Evolutionary conservation across 1,140 invertebrate species (phyloP).

Genomic region (Drosophila parvula): DNA sequence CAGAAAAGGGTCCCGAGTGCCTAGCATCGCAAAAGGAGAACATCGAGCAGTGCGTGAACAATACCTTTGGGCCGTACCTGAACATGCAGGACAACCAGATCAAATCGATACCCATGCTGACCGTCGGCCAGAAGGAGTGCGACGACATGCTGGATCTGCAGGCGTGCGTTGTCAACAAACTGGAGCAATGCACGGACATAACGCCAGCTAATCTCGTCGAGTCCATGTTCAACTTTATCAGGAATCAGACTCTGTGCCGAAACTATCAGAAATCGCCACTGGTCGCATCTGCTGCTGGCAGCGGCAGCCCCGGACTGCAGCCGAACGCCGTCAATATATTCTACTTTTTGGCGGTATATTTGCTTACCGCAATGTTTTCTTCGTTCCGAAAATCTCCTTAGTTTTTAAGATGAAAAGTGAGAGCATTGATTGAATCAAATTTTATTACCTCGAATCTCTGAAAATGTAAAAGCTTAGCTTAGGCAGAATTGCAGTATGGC

Average conservation of each 20-base stretch:
- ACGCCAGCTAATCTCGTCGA: constrained; percentile 92
- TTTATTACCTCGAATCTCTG: constrained; percentile 21
- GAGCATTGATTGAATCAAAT: constrained; percentile 11
- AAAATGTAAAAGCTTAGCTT: constrained; percentile 14
- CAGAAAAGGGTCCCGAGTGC: constrained; percentile 91
- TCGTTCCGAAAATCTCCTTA: constrained; percentile 17
- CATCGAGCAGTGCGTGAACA: constrained; percentile 88
- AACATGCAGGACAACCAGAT: constrained; percentile 66
- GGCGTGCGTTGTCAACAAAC: constrained; percentile 87
- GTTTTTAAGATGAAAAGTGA: constrained; percentile 34
- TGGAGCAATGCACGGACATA: constrained; percentile 89
- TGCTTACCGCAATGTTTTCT: constrained; percentile 8
- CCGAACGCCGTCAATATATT: not conserved
- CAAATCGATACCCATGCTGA: constrained; percentile 71
- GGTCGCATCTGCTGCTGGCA: constrained; percentile 11
- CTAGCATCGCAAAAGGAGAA: constrained; percentile 86
- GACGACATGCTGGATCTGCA: constrained; percentile 86
- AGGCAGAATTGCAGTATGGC: not conserved
- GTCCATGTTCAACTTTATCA: constrained; percentile 89
- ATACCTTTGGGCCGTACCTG: constrained; percentile 85
- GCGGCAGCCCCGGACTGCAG: constrained; percentile 1
- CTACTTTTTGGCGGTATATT: constrained; percentile 5
- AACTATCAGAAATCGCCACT: constrained; percentile 57
- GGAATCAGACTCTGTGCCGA: constrained; percentile 78
- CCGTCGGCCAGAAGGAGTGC: constrained; percentile 73